Evolutionary conservation across 2,113 vertebrate genomes (phyloP).

Genomic region (Lepus timidus): DNA sequence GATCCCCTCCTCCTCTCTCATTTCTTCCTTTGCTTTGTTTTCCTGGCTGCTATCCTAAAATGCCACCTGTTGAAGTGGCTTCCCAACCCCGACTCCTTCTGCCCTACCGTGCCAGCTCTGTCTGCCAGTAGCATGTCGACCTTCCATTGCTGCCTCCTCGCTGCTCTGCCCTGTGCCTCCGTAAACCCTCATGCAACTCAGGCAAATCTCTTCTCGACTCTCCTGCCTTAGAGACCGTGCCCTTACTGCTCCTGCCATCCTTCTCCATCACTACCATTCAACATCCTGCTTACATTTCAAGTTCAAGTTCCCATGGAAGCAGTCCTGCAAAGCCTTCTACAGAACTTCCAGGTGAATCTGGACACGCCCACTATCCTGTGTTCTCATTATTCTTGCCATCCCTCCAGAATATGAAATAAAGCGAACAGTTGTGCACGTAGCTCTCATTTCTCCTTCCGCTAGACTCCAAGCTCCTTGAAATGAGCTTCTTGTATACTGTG

Average conservation of each 20-base stretch:
- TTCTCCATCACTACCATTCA: not conserved
- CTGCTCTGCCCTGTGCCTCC: not conserved
- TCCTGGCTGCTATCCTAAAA: not conserved
- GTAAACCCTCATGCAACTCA: not conserved
- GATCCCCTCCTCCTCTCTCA: not conserved
- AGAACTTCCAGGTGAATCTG: not conserved
- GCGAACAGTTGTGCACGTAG: not conserved
- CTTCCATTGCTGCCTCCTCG: not conserved
- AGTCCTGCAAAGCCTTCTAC: not conserved
- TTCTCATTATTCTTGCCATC: not conserved
- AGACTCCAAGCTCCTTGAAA: constrained; percentile 5
- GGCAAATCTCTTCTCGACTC: not conserved
- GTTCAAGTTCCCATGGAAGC: not conserved
- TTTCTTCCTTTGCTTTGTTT: not conserved
- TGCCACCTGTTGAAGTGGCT: not conserved
- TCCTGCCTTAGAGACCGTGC: not conserved
- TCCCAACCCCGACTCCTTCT: not conserved
- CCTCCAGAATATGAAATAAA: not conserved
- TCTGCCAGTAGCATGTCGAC: rapidly evolving
- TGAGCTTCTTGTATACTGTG: not conserved
- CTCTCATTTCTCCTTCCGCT: not conserved
- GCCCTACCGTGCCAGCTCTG: not conserved
- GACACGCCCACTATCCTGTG: not conserved
- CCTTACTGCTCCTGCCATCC: no score
- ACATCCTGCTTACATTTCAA: constrained; percentile 15